A percentile compares a stretch with the other conserved stretches of the same genome.
Conservation (phyloP, 2,888 invertebrate genomes). For the Melanostoma mellinum region DNA sequence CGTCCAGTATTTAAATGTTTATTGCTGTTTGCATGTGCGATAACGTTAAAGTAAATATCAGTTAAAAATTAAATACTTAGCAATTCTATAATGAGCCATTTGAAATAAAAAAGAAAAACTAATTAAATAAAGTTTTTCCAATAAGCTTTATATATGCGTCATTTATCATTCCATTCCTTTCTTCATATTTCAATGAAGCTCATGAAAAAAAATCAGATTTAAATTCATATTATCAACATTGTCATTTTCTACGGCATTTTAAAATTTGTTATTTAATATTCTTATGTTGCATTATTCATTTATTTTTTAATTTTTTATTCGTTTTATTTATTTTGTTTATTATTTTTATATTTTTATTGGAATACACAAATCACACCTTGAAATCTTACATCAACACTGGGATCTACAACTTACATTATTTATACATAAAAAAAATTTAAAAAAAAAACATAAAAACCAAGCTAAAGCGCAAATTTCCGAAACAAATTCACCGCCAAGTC, state of each 20-base stretch:
- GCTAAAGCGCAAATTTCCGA: slow-evolving; percentile 73
- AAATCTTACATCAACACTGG: slow-evolving; percentile 62
- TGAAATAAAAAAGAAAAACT: neutral
- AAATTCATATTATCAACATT: slow-evolving; percentile 21
- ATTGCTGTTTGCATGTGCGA: too few relatives aligned
- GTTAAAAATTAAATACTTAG: neutral
- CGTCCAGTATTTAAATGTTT: too few relatives aligned
- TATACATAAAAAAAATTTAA: slow-evolving; percentile 54
- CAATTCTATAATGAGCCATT: neutral
- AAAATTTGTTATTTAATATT: slow-evolving; percentile 31
- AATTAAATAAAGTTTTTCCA: neutral
- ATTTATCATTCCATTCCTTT: slow-evolving; percentile 13
- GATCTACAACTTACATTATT: slow-evolving; percentile 67
- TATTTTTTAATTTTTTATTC: slow-evolving; percentile 78
- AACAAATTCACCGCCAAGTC: slow-evolving; percentile 73
- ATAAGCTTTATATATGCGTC: slow-evolving; percentile 7
- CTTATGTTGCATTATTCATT: slow-evolving; percentile 45
- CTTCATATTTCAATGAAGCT: slow-evolving; percentile 1
- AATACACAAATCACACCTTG: slow-evolving; percentile 81
- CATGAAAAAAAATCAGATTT: neutral
- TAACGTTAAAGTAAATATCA: too few relatives aligned
- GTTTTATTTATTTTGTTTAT: slow-evolving; percentile 69
- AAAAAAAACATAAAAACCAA: slow-evolving; percentile 65
- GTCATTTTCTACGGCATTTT: slow-evolving; percentile 47
- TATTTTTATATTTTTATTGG: slow-evolving; percentile 74